Evolutionary conservation across 2,113 vertebrate species (phyloP).

Genomic region (Bufo bufo): DNA sequence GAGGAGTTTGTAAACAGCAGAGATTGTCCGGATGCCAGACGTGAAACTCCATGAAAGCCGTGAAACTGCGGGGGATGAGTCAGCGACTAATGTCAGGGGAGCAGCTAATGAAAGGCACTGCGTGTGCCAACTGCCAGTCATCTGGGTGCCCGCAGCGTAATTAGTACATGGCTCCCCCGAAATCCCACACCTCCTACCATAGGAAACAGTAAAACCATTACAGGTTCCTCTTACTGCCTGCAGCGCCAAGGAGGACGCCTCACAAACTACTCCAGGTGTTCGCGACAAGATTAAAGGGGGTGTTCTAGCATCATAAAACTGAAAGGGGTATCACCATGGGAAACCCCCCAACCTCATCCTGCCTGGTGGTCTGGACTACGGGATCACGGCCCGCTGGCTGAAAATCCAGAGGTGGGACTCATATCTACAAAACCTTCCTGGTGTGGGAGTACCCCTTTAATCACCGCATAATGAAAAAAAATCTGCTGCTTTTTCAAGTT

Average conservation of each 20-base stretch:
- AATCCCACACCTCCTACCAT: not conserved
- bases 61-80: not conserved
- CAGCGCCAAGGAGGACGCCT: not conserved
- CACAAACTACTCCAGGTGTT: no score
- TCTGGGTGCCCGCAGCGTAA: not conserved
- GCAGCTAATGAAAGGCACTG: not conserved
- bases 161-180: not conserved
- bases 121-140: not conserved
- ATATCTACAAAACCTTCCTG: no score
- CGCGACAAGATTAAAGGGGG: no score
- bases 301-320: no score
- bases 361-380: no score
- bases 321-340: no score
- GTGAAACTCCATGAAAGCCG: not conserved
- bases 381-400: no score
- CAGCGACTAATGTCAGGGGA: not conserved
- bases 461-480: no score
- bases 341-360: no score
- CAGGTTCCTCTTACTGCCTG: not conserved
- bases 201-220: not conserved
- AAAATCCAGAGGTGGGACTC: no score
- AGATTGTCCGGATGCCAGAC: not conserved
- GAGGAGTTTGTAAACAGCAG: not conserved
- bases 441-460: no score
- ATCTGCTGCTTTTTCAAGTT: no score